These are phyloP conservation scores for Cichlasoma orientale DNA, from an alignment of 2,797 vertebrate species.

Conservation along the genomic window DNA sequence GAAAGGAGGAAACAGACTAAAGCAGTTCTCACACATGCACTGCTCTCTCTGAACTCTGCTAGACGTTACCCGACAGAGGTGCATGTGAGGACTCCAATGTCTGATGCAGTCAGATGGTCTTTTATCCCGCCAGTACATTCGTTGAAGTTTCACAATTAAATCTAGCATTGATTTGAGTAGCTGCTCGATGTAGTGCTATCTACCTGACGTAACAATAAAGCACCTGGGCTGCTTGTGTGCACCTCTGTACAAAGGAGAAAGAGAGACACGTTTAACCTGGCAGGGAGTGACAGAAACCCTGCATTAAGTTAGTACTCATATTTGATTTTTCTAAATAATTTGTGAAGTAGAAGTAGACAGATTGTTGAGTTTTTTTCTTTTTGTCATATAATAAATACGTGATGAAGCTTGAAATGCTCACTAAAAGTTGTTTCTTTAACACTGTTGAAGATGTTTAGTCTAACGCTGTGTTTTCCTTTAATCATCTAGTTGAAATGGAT, in stretches of 20 bases:
- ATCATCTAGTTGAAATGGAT: not conserved
- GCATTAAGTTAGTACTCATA: not conserved
- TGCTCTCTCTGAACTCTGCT: not conserved
- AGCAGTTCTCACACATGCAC: not conserved
- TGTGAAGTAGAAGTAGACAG: too few species aligned
- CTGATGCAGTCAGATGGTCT: not conserved
- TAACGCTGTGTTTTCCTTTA: not conserved
- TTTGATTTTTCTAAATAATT: too few species aligned
- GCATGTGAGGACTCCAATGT: not conserved
- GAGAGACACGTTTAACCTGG: not conserved
- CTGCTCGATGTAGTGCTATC: not conserved
- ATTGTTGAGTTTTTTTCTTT: too few species aligned
- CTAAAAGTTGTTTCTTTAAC: not conserved
- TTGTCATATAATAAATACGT: too few species aligned
- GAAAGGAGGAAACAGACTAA: not conserved
- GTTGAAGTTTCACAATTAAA: not conserved
- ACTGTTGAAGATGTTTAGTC: not conserved
- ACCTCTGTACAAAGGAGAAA: not conserved
- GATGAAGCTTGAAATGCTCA: not conserved
- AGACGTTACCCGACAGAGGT: not conserved
- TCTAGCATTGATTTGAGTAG: not conserved
- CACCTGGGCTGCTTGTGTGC: not conserved
- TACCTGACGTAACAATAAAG: not conserved
- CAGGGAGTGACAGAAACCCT: not conserved
- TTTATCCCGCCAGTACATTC: not conserved